Evolutionary conservation across 2,888 invertebrate genomes (phyloP).

Genomic region (Hirtodrosophila alboralis): DNA sequence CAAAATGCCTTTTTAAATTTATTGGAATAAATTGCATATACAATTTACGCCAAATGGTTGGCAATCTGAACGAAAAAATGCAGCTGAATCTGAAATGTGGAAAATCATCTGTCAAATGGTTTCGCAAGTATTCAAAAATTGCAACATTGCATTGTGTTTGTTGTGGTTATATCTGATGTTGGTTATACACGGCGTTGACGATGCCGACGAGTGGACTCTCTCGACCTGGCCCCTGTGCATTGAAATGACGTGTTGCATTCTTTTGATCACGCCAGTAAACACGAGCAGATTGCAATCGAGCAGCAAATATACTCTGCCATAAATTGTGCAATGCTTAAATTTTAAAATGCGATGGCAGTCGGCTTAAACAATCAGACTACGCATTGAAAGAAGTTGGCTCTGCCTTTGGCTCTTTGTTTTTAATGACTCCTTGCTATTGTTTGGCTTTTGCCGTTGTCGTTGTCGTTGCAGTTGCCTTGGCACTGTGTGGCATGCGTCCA

Average conservation of each 20-base stretch:
- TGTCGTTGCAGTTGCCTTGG: constrained; percentile 12
- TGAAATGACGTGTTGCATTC: constrained; percentile 51
- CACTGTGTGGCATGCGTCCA: constrained; percentile 63
- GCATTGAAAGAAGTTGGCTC: constrained; percentile 33
- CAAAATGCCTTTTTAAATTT: constrained; percentile 39
- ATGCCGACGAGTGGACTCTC: too few relatives aligned
- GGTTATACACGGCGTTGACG: constrained; percentile 10
- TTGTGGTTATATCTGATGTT: constrained; percentile 39
- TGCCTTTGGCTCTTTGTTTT: constrained; percentile 60
- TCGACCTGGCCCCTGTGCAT: too few relatives aligned
- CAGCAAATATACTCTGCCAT: constrained; percentile 7
- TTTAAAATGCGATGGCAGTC: constrained; percentile 16
- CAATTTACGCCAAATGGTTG: constrained; percentile 37
- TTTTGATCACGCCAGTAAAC: constrained; percentile 48
- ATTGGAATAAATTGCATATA: constrained; percentile 52
- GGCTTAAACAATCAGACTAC: constrained; percentile 27
- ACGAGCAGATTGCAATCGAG: constrained; percentile 16
- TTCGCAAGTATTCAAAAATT: constrained; percentile 36
- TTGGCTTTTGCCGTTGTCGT: constrained; percentile 46
- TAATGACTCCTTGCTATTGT: constrained; percentile 64
- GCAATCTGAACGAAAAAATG: constrained; percentile 20
- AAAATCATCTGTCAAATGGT: constrained; percentile 69
- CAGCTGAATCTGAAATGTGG: constrained; percentile 63
- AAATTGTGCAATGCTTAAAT: constrained; percentile 12
- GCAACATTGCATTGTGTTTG: constrained; percentile 43